Evolutionary conservation across 2,113 vertebrate species (phyloP).

Genomic region (Alethe castanea): DNA sequence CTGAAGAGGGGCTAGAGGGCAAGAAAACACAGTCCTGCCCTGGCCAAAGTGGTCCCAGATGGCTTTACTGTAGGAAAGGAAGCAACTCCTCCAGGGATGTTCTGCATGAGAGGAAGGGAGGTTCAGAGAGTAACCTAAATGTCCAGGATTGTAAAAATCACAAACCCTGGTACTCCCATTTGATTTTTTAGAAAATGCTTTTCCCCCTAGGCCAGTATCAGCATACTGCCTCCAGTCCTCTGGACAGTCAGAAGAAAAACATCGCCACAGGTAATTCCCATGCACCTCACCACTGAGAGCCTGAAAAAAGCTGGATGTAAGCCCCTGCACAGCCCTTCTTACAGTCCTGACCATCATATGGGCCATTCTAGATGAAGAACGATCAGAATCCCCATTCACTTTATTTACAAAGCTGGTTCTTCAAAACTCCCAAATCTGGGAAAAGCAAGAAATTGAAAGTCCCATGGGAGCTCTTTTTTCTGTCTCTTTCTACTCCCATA

Average conservation of each 20-base stretch:
- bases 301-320: not conserved
- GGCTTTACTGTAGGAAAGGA: not conserved
- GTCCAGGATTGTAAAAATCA: not conserved
- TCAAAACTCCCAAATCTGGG: not conserved
- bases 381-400: not conserved
- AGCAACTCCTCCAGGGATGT: not conserved
- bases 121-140: not conserved
- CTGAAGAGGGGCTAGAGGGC: not conserved
- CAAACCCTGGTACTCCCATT: not conserved
- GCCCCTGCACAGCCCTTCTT: not conserved
- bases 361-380: not conserved
- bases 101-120: not conserved
- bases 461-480: fast-evolving
- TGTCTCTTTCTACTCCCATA: not conserved
- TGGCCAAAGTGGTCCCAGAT: not conserved
- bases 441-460: not conserved
- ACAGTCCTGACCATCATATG: fast-evolving
- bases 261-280: not conserved
- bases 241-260: not conserved
- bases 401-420: not conserved
- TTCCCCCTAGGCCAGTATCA: not conserved
- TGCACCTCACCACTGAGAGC: not conserved
- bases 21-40: not conserved
- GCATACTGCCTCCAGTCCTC: not conserved
- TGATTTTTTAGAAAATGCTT: not conserved